Base-by-base conservation (phyloP, 2,113 vertebrate genomes). In the Ploceus nigricollis region DNA sequence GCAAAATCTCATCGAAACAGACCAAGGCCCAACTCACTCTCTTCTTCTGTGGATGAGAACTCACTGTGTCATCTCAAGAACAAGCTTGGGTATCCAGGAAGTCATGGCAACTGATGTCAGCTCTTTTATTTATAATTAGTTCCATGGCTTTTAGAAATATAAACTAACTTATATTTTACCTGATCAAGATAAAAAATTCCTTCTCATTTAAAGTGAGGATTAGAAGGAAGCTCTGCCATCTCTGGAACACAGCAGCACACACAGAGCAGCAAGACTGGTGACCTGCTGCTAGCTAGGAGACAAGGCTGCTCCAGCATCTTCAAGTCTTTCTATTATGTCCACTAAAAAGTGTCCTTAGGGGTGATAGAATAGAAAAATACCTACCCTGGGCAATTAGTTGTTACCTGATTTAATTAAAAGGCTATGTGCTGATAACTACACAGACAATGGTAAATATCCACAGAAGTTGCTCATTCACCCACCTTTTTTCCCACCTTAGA, bases 381-480 rank as follows among this genome's bases (percentile, higher is more conserved):
- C 31, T 82, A 42, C 56, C 64, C 20, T 61, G 37, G 21, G 39
- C 61, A 56, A 86, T 69, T 90, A 87, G 31, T 53, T 91, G 30
- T 79, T 95, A 90, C 81, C 94, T 81, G 89, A 84, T 87, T 95
- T 90, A 92, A 92, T 94, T 89, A 81, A 90, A 90, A 28, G 57
- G 12, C 24, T 78, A 22, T 8, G 1, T 37, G 37, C 15, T 84
- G 57, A 79, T 92, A 89, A 89, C 63, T 51, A 79, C 3, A 2
- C 1, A 28, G 54, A 35, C 37, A 57, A 54, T 37, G 24, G 40
- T 92, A 90, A 86, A 33, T 63, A 78, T 42, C 33, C 58, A 73
- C 56, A 51, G 11, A 73, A 73, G 12, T 21, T 82, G 6, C 20
- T 60, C 45, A 21, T 83, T 71, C 60, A 54, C 21, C 47, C 30